phyloP scores from a whole-genome alignment of 2,797 vertebrate genomes.

The Fundulus diaphanus region DNA sequence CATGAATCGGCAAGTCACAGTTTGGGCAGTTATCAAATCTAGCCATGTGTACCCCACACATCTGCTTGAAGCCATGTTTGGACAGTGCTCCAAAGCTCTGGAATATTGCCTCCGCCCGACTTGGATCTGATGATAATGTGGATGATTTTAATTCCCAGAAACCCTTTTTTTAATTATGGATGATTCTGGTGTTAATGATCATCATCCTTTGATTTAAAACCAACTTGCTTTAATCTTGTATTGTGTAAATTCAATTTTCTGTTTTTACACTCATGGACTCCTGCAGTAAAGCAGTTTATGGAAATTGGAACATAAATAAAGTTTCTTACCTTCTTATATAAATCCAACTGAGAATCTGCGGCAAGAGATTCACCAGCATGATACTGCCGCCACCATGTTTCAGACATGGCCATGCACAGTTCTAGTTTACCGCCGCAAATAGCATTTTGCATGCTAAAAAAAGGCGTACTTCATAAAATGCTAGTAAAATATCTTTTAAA shows the following conservation, averaged over 20 bases:
- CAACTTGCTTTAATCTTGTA: neutral
- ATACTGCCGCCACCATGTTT: neutral
- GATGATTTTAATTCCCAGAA: neutral
- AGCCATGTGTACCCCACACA: too few relatives aligned
- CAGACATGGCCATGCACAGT: neutral
- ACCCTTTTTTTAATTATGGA: neutral
- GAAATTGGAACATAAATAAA: neutral
- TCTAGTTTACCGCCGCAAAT: too few relatives aligned
- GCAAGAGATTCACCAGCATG: neutral
- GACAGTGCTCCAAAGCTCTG: too few relatives aligned
- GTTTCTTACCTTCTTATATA: neutral
- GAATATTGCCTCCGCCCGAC: too few relatives aligned
- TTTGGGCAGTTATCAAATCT: neutral
- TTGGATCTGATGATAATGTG: neutral
- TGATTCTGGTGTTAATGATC: neutral
- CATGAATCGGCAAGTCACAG: neutral
- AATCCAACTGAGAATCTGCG: neutral
- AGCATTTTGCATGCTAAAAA: neutral
- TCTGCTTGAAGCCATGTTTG: neutral
- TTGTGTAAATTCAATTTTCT: neutral
- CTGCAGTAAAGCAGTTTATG: neutral
- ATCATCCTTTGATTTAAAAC: neutral
- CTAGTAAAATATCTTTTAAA: neutral
- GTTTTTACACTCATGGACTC: neutral
- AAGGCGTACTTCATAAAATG: neutral